Base-by-base conservation (phyloP, 2,888 invertebrate genomes). In the Marasmarcha lunaedactyla region DNA sequence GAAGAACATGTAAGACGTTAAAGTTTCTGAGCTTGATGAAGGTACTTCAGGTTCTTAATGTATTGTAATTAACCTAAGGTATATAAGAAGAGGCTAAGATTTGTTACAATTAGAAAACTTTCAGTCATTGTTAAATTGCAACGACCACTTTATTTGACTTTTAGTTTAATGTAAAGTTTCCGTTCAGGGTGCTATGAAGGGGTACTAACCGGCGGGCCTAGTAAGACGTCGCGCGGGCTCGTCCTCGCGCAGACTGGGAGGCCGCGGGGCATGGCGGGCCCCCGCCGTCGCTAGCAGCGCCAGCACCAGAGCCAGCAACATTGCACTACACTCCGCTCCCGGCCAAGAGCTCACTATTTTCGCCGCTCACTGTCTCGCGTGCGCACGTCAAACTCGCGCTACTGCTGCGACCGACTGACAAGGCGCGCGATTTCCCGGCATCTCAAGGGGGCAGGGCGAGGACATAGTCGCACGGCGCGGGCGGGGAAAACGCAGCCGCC, bases 131-230 rank as follows among this genome's bases (percentile, higher is more conserved):
- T n/a, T n/a, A n/a, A n/a, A n/a, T n/a, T n/a, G n/a, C n/a, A n/a
- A n/a, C n/a, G n/a, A n/a, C n/a, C n/a, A n/a, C n/a, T n/a, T n/a
- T n/a, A n/a, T n/a, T n/a, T n/a, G n/a, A n/a, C n/a, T n/a, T 30
- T 9, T 30, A n/a, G n/a, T 30, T 4, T 30, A 11, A n/a, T 30
- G 30, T 30, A 3, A 11, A n/a, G 20, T 20, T 20, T 20, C 7
- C 7, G 20, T 20, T 20, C 7, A 20, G 20, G 20, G 20, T 20
- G 20, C 7, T 20, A 7, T 3, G 3, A 20, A 7, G 35, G 26
- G 44, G 57, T 51, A 85, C 88, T 88, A 73, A 89, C 89, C 89
- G 72, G 89, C 89, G 57, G 88, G 87, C 48, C 89, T 83, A 53
- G 83, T 81, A 61, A 86, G 86, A 55, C 88, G 87, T 39, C 88